Evolutionary conservation across 2,113 vertebrate genomes (phyloP).

Genomic region (Oncorhynchus kisutch): DNA sequence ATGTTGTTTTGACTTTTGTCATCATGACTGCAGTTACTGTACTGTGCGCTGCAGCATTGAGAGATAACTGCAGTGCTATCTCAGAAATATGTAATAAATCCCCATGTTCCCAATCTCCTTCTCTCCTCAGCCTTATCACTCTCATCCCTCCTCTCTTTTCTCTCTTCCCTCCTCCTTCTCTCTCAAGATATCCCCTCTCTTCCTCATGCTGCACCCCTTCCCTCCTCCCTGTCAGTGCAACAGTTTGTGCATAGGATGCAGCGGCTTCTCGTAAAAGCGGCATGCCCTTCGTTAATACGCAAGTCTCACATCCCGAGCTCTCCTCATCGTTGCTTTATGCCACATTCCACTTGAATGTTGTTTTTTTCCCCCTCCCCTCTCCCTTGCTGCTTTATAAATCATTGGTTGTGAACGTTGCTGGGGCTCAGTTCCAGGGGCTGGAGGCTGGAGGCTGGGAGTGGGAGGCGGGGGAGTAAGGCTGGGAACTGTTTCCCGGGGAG

Average conservation of each 20-base stretch:
- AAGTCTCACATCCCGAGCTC: slow-evolving; percentile 34
- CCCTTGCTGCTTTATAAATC: slow-evolving; percentile 13
- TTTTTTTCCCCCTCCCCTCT: slow-evolving; percentile 9
- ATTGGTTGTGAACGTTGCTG: slow-evolving; percentile 21
- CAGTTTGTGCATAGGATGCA: slow-evolving; percentile 33
- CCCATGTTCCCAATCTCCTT: background rate
- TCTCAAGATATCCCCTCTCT: background rate
- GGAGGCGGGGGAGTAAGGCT: background rate
- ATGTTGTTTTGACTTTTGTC: background rate
- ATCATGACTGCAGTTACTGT: background rate
- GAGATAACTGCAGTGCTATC: background rate
- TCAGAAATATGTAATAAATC: background rate
- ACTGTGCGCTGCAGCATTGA: background rate
- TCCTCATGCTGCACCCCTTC: background rate
- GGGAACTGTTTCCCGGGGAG: background rate
- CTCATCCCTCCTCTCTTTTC: slow-evolving; percentile 1
- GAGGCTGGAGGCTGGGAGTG: background rate
- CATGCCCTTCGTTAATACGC: slow-evolving; percentile 34
- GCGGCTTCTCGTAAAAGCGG: slow-evolving; percentile 24
- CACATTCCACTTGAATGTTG: slow-evolving; percentile 34
- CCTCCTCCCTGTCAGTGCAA: slow-evolving; percentile 5
- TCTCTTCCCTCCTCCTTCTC: background rate
- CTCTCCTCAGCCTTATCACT: background rate
- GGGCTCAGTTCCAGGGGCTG: slow-evolving; percentile 2
- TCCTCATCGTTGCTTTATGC: slow-evolving; percentile 36